Evolutionary conservation across 2,797 vertebrate genomes (phyloP).

Genomic region (Pipistrellus kuhlii): DNA sequence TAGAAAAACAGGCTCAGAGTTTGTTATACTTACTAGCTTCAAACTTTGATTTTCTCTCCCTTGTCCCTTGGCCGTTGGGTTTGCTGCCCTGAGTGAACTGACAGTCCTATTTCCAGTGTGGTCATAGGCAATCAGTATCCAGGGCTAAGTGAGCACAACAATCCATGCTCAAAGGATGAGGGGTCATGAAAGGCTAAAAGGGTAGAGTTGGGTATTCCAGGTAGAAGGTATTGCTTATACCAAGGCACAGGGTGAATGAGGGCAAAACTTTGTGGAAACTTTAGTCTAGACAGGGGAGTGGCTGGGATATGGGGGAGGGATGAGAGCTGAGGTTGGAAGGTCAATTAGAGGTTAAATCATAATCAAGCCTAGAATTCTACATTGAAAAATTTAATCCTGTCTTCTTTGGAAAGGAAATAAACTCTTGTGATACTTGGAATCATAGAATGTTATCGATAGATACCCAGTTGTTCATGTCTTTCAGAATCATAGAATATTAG

Average conservation of each 20-base stretch:
- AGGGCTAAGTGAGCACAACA: background rate
- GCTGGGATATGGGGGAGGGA: background rate
- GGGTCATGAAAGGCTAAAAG: background rate
- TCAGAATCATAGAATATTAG: conserved; percentile 20
- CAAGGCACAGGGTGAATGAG: background rate
- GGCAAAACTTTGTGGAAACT: background rate
- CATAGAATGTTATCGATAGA: background rate
- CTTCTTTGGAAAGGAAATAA: background rate
- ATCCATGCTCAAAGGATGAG: background rate
- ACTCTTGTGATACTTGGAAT: background rate
- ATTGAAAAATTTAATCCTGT: conserved; percentile 33
- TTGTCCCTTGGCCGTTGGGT: background rate
- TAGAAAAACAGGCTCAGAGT: background rate
- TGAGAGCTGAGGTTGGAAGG: background rate
- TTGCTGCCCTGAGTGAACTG: background rate
- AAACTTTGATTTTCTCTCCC: background rate
- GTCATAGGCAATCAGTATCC: background rate
- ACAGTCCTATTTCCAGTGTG: background rate
- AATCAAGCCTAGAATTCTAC: background rate
- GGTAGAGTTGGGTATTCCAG: background rate
- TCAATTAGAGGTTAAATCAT: background rate
- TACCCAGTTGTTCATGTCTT: conserved; percentile 28
- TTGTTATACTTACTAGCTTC: background rate
- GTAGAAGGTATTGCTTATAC: background rate
- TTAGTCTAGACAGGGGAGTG: background rate